Percentiles rank a stretch among this genome's conserved stretches.
Conservation (phyloP, 2,113 vertebrate genomes). For the Cygnus atratus region DNA sequence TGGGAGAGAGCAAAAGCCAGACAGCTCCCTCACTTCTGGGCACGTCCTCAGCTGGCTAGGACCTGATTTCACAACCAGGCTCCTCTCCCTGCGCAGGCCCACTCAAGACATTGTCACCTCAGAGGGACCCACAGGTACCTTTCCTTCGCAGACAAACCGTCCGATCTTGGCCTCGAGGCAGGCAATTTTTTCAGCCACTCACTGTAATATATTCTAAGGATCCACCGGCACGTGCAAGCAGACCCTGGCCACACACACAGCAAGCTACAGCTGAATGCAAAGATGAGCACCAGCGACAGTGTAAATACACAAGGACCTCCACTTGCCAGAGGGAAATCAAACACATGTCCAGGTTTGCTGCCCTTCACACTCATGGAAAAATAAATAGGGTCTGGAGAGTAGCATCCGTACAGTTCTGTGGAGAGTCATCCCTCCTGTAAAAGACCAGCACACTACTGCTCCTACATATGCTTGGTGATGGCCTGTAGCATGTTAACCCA, state of each 20-base stretch:
- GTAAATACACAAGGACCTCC: not conserved
- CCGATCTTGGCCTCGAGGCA: no score
- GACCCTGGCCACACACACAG: not conserved
- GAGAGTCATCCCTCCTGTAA: not conserved
- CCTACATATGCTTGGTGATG: not conserved
- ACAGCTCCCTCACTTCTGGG: no score
- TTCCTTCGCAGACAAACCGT: not conserved
- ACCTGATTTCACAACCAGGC: no score
- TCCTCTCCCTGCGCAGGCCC: no score
- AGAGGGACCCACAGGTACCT: not conserved
- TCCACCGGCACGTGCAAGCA: no score
- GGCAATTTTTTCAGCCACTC: no score
- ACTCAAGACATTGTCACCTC: not conserved
- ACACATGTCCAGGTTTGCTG: not conserved
- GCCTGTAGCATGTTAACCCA: not conserved
- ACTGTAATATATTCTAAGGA: not conserved
- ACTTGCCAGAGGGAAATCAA: not conserved
- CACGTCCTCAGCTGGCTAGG: no score
- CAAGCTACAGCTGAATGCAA: no score
- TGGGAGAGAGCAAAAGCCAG: not conserved
- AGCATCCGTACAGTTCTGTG: not conserved
- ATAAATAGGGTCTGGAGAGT: fast-evolving
- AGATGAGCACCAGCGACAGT: not conserved
- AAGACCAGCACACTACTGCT: not conserved
- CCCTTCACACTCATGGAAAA: not conserved